phyloP scores from a whole-genome alignment of 2,888 invertebrate genomes.

The Carcina quercana region DNA sequence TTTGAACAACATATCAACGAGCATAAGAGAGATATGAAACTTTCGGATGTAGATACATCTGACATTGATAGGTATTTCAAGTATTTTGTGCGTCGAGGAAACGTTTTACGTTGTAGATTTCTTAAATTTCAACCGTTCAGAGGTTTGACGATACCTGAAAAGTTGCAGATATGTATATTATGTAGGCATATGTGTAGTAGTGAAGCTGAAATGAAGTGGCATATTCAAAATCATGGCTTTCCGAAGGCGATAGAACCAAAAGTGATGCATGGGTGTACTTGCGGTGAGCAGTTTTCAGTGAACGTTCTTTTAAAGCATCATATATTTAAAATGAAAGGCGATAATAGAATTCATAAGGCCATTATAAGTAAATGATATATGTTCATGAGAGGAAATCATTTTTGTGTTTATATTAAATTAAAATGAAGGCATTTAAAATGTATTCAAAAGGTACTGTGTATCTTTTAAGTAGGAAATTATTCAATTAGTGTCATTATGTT shows the following conservation, averaged over 20 bases:
- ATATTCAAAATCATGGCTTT: constrained; percentile 29
- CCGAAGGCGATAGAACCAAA: not conserved
- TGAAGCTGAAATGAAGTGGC: constrained; percentile 17
- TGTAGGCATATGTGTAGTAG: constrained; percentile 36
- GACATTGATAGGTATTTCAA: not conserved
- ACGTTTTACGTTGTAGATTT: constrained; percentile 1
- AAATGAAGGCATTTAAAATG: too few species aligned
- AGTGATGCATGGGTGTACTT: constrained; percentile 25
- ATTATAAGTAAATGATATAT: too few species aligned
- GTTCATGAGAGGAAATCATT: too few species aligned
- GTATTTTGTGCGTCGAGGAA: constrained; percentile 14
- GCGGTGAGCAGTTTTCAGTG: constrained; percentile 36
- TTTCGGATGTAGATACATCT: rapidly evolving
- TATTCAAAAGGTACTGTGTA: too few species aligned
- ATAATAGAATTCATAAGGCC: not conserved
- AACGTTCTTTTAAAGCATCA: constrained; percentile 43
- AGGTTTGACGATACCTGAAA: constrained; percentile 24
- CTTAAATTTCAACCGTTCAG: constrained; percentile 17
- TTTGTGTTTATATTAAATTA: too few species aligned
- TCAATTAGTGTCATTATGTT: too few species aligned
- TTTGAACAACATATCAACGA: constrained; percentile 25
- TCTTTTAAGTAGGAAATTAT: too few species aligned
- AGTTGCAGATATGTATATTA: constrained; percentile 32
- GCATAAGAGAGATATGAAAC: constrained; percentile 17
- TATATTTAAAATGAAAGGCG: constrained; percentile 22